These are phyloP conservation scores for Aradus depressus DNA, from an alignment of 2,888 invertebrate species.

Conservation along the genomic window DNA sequence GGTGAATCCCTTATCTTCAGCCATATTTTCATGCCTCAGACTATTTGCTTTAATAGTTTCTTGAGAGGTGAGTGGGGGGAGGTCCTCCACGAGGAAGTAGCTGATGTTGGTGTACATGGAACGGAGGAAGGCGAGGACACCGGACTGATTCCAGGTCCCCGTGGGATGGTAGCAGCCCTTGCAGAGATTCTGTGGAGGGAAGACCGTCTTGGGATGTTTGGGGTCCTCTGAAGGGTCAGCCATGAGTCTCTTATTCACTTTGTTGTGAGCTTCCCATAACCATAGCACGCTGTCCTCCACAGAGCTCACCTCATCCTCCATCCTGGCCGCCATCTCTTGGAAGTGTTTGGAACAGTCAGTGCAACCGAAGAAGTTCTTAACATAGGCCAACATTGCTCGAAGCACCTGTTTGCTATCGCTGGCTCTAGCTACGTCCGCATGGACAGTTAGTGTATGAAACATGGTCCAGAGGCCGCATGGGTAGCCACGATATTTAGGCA, in stretches of 20 bases:
- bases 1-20: slow-evolving; percentile 10
- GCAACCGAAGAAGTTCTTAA: slow-evolving; percentile 89
- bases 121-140: slow-evolving; percentile 52
- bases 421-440: slow-evolving; percentile 32
- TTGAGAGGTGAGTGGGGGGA: slow-evolving; percentile 1
- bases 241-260: slow-evolving; percentile 76
- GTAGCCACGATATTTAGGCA: slow-evolving; percentile 65
- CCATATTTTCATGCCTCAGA: slow-evolving; percentile 7
- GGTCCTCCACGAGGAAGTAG: slow-evolving; percentile 15
- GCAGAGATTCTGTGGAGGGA: slow-evolving; percentile 61
- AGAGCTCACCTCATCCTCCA: slow-evolving; percentile 55
- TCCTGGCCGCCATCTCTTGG: slow-evolving; percentile 64
- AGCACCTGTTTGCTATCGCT: slow-evolving; percentile 57
- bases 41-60: slow-evolving; percentile 3
- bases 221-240: slow-evolving; percentile 88
- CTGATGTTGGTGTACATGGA: slow-evolving; percentile 40
- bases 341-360: slow-evolving; percentile 84
- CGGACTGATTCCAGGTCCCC: slow-evolving; percentile 48
- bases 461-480: slow-evolving; percentile 92
- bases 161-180: slow-evolving; percentile 49
- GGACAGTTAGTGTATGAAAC: slow-evolving; percentile 81
- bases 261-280: slow-evolving; percentile 91
- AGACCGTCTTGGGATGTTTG: slow-evolving; percentile 75
- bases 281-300: slow-evolving; percentile 73
- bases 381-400: slow-evolving; percentile 73